Conservation (phyloP, 1,140 invertebrate species). For the Drosophila persimilis region DNA sequence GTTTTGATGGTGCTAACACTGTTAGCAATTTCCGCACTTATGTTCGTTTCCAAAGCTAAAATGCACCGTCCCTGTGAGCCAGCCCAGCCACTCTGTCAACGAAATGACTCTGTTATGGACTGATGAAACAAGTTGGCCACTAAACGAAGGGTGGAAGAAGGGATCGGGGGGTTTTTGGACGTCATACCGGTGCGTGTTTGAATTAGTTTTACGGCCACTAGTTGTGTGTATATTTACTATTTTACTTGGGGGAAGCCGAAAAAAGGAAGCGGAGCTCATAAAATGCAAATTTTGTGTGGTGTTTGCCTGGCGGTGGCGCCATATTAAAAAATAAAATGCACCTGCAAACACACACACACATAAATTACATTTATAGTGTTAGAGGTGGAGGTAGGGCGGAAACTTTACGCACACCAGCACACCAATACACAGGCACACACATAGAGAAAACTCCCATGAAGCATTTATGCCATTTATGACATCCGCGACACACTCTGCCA, state of each 20-base stretch:
- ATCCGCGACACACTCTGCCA: conserved; percentile 50
- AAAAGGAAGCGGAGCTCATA: conserved; percentile 36
- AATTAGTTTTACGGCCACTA: conserved; percentile 38
- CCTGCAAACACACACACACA: conserved; percentile 67
- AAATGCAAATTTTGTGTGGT: conserved; percentile 74
- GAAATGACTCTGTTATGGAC: no score
- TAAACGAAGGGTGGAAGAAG: not conserved
- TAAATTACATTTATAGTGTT: conserved; percentile 76
- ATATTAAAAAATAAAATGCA: conserved; percentile 78
- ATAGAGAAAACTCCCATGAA: conserved; percentile 38
- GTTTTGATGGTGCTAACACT: no score
- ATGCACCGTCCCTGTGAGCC: no score
- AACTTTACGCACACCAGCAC: conserved; percentile 37
- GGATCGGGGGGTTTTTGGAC: not conserved
- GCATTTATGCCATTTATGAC: conserved; percentile 74
- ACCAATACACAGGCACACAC: conserved; percentile 31
- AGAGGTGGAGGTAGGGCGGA: conserved; percentile 22
- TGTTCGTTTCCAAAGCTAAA: no score
- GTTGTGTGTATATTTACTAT: conserved; percentile 32
- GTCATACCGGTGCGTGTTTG: conserved; percentile 12
- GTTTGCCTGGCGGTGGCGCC: conserved; percentile 44
- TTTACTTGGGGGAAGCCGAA: conserved; percentile 43
- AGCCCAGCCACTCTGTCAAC: no score
- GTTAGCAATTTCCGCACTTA: no score
- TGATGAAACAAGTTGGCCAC: no score